A percentile compares a stretch with the other conserved stretches of the same genome.
Conservation (phyloP, 2,113 vertebrate genomes). For the Pseudonaja textilis region DNA sequence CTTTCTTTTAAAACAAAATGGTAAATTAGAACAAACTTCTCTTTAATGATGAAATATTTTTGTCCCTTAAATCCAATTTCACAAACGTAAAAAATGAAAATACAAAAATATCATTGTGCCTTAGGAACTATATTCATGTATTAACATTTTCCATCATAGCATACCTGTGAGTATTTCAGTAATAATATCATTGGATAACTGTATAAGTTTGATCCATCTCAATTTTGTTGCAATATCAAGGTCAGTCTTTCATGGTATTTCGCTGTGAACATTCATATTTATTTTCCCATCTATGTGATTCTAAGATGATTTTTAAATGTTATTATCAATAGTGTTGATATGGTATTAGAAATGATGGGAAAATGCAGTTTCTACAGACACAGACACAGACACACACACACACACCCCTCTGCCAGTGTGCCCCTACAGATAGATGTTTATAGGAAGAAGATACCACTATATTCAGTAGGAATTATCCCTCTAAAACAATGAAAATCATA, state of each 20-base stretch:
- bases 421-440: neutral
- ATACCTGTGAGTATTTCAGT: neutral
- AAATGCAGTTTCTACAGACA: neutral
- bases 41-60: slow-evolving; percentile 46
- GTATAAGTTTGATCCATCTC: neutral
- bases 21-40: slow-evolving; percentile 37
- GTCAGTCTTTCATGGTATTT: neutral
- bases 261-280: neutral
- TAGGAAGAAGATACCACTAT: neutral
- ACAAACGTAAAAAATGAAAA: slow-evolving; percentile 39
- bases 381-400: too few relatives aligned
- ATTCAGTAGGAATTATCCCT: neutral
- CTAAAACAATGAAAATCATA: neutral
- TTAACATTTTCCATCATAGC: neutral
- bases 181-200: slow-evolving; percentile 4
- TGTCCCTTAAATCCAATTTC: slow-evolving; percentile 50
- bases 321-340: neutral
- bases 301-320: neutral
- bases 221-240: neutral
- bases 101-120: neutral
- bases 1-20: slow-evolving; percentile 34
- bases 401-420: neutral
- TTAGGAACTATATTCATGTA: neutral
- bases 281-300: neutral
- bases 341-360: neutral